Evolutionary conservation across 2,888 invertebrate genomes (phyloP).

Genomic region (Exephanes ischioxanthus): DNA sequence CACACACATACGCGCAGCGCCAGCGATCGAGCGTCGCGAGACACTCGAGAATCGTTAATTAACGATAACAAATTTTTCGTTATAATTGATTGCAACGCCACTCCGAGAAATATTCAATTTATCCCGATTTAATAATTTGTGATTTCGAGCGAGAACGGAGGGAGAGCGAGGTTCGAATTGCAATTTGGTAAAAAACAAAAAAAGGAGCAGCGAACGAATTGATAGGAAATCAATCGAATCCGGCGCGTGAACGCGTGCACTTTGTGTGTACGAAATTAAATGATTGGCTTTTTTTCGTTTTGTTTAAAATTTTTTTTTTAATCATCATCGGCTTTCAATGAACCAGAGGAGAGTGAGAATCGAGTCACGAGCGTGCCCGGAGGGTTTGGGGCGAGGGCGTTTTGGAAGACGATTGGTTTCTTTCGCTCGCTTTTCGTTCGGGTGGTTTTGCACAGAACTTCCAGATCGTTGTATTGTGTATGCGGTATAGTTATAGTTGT

Average conservation of each 20-base stretch:
- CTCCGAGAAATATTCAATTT: conserved; percentile 29
- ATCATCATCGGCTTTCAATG: conserved; percentile 17
- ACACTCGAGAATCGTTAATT: conserved; percentile 62
- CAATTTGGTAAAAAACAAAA: background rate
- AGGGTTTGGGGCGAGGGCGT: conserved; percentile 52
- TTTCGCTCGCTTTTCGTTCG: conserved; percentile 58
- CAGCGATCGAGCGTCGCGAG: conserved; percentile 31
- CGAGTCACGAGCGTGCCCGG: conserved; percentile 40
- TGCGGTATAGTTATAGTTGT: background rate
- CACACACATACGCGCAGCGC: background rate
- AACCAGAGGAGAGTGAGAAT: conserved; percentile 37
- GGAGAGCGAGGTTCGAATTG: conserved; percentile 1
- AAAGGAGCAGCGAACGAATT: conserved; percentile 18
- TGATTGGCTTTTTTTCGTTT: background rate
- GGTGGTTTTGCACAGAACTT: conserved; percentile 55
- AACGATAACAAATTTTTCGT: conserved; percentile 57
- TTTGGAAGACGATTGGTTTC: conserved; percentile 68
- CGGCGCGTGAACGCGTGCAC: background rate
- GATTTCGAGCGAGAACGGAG: too few species aligned
- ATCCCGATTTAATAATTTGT: conserved; percentile 15
- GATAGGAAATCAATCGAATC: conserved; percentile 33
- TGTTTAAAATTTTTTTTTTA: background rate
- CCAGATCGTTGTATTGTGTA: conserved; percentile 44
- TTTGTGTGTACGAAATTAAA: conserved; percentile 7
- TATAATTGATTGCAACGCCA: conserved; percentile 42